Base-by-base conservation (phyloP, 2,113 vertebrate genomes). In the Petaurus breviceps region DNA sequence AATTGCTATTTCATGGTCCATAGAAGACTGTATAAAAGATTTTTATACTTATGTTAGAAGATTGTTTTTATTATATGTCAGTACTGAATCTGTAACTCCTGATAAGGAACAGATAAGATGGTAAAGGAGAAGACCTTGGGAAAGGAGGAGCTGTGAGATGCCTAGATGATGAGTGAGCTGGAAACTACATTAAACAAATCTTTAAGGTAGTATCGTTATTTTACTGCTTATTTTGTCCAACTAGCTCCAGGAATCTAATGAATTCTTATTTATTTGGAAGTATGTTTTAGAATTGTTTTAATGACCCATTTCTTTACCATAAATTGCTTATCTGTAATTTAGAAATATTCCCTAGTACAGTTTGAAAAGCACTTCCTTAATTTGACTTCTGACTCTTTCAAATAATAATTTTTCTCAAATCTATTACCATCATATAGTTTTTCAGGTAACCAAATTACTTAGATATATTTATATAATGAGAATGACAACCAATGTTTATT, bases 401-500 rank as follows among this genome's bases (percentile, higher is more conserved):
- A 43, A 43, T 84, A 84, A 43, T 84, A 23, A 28, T 84, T 43
- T 43, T 84, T 84, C 19, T 43, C 92, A 94, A 93, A 50, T 61
- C 26, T 94, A 37, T 95, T 54, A 84, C 91, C 9, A 12, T 92
- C 8, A 55, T 61, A 93, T 90, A 52, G 37, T 55, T 96, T 94
- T 84, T 92, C 92, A 94, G 89, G 46, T 93, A 90, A 50, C 89
- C 51, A 91, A 26, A 94, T 92, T 54, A 90, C 54, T 49, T 93
- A 23, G 91, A 90, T 95, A 93, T 92, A 43, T 94, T 57, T 92
- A 26, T 94, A 28, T 24, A 23, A 47, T 94, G 31, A 53, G 91
- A 91, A 93, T 96, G 93, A 95, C 46, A 52, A 43, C 11, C 55
- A 93, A n/a, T 95, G 46, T 91, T 95, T 92, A 93, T 94, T 94